Evolutionary conservation across 1,140 invertebrate species (phyloP).

Genomic region (Maconellicoccus hirsutus): DNA sequence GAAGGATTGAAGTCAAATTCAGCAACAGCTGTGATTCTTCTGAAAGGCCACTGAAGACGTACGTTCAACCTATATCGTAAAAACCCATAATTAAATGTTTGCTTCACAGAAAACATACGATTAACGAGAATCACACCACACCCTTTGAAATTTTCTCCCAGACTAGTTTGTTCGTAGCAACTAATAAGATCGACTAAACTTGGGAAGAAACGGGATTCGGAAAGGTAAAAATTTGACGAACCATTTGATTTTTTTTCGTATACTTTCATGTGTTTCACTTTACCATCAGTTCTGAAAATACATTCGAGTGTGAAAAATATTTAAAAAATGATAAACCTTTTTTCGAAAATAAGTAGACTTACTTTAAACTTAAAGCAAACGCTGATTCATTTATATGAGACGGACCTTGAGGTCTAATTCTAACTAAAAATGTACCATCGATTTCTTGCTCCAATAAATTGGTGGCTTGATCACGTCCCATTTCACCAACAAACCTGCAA

Average conservation of each 20-base stretch:
- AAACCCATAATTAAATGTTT: too few species aligned
- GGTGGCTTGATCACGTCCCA: constrained; percentile 73
- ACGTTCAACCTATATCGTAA: constrained; percentile 53
- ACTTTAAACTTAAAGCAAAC: constrained; percentile 85
- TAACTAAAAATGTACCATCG: constrained; percentile 78
- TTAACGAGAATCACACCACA: constrained; percentile 34
- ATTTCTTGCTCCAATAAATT: constrained; percentile 59
- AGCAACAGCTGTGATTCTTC: constrained; percentile 58
- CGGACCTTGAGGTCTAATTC: constrained; percentile 55
- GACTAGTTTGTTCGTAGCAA: constrained; percentile 76
- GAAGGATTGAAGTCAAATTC: constrained; percentile 59
- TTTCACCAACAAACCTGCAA: constrained; percentile 62
- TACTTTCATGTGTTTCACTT: constrained; percentile 87
- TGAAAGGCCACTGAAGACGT: constrained; percentile 59
- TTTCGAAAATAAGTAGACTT: constrained; percentile 35
- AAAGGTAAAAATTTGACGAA: constrained; percentile 59
- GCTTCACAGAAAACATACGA: neutral
- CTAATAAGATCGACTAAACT: constrained; percentile 76
- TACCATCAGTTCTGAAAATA: constrained; percentile 53
- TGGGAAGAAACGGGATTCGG: constrained; percentile 79
- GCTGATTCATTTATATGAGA: constrained; percentile 47
- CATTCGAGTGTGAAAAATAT: neutral
- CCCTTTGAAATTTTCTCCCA: constrained; percentile 84
- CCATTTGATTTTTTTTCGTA: constrained; percentile 48
- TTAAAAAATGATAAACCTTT: neutral